Percentiles rank a stretch among this genome's conserved stretches.
Evolutionary conservation across 2,888 invertebrate genomes (phyloP).

Genomic region (Chouioia cunea): DNA sequence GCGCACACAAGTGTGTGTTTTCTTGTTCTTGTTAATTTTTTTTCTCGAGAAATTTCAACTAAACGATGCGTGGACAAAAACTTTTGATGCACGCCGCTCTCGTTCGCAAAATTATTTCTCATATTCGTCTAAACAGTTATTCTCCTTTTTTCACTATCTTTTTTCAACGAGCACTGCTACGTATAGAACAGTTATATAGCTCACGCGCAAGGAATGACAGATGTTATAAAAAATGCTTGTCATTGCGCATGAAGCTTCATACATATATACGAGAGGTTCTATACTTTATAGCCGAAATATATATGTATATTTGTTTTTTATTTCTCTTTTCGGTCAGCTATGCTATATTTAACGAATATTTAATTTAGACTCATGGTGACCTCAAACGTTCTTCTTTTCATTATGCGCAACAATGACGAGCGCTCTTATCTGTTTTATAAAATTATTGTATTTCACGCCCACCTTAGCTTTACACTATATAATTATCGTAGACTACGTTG

Average conservation of each 20-base stretch:
- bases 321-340: not conserved
- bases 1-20: not conserved
- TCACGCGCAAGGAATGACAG: slow-evolving; percentile 33
- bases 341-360: slow-evolving; percentile 29
- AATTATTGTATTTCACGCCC: slow-evolving; percentile 36
- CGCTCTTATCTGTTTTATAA: slow-evolving; percentile 16
- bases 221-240: slow-evolving; percentile 45
- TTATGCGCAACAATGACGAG: slow-evolving; percentile 12
- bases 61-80: slow-evolving; percentile 16
- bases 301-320: not conserved
- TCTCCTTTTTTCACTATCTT: not conserved
- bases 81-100: slow-evolving; percentile 2
- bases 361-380: slow-evolving; percentile 35
- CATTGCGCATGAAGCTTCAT: slow-evolving; percentile 41
- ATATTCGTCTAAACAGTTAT: not conserved
- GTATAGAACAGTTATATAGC: slow-evolving; percentile 33
- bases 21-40: not conserved
- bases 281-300: slow-evolving; percentile 40
- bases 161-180: slow-evolving; percentile 23
- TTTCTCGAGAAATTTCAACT: not conserved
- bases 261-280: slow-evolving; percentile 5
- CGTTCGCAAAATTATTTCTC: not conserved
- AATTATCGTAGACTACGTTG: too few species aligned
- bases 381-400: slow-evolving; percentile 17
- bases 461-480: not conserved